Conservation (phyloP, 1,140 invertebrate genomes). For the Rhyzopertha dominica region DNA sequence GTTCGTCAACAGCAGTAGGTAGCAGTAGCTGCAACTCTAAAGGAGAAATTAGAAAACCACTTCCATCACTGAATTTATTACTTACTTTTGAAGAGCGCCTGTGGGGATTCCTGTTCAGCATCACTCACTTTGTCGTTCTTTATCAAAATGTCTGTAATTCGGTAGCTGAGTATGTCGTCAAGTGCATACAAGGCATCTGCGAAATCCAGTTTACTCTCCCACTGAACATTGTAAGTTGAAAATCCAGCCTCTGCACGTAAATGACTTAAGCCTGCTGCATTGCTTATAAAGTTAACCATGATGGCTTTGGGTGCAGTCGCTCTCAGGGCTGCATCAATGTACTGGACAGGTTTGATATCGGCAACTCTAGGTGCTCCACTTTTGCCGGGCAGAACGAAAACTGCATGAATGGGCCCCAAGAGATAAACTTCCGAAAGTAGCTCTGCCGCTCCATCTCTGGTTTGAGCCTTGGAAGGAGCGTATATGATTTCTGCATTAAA, state of each 20-base stretch:
- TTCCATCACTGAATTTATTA: no score
- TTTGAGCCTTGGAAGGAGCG: slow-evolving; percentile 27
- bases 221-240: slow-evolving; percentile 34
- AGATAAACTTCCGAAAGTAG: slow-evolving; percentile 33
- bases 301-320: slow-evolving; percentile 36
- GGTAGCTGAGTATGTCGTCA: slow-evolving; percentile 33
- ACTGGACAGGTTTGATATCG: slow-evolving; percentile 36
- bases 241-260: slow-evolving; percentile 31
- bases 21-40: slow-evolving; percentile 36
- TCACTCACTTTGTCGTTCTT: slow-evolving; percentile 33
- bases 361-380: slow-evolving; percentile 16
- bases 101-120: slow-evolving; percentile 28
- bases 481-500: slow-evolving; percentile 32
- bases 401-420: slow-evolving; percentile 33
- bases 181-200: slow-evolving; percentile 25
- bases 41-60: no score
- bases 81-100: slow-evolving; percentile 42
- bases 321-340: slow-evolving; percentile 35
- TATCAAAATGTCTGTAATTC: slow-evolving; percentile 30
- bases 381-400: slow-evolving; percentile 33
- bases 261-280: slow-evolving; percentile 32
- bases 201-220: slow-evolving; percentile 28
- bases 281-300: slow-evolving; percentile 33
- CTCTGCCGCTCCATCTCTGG: slow-evolving; percentile 34
- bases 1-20: slow-evolving; percentile 27